Percentiles rank a stretch among this genome's conserved stretches.
phyloP scores from a whole-genome alignment of 2,888 invertebrate species.

The Pedicia rivosa region DNA sequence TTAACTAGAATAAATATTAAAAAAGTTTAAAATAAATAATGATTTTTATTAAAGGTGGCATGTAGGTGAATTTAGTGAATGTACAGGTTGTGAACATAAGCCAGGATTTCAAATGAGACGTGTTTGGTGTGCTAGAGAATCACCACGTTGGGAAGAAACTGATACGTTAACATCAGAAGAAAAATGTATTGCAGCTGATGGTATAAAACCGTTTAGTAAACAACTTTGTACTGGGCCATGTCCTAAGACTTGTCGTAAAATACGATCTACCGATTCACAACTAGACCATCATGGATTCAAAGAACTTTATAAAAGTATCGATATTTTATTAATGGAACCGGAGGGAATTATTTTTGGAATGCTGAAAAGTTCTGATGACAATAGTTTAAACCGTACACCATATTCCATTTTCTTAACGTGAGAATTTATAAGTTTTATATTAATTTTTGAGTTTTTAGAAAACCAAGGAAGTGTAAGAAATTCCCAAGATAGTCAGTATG shows the following conservation, averaged over 20 bases:
- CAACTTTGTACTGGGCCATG: conserved; percentile 26
- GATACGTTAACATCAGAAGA: conserved; percentile 29
- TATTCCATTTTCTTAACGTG: too few relatives aligned
- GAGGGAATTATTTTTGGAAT: not conserved
- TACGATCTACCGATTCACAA: not conserved
- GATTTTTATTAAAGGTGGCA: conserved; percentile 35
- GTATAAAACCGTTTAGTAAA: conserved; percentile 18
- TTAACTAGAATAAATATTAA: not conserved
- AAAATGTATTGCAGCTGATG: conserved; percentile 19
- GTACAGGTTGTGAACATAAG: conserved; percentile 36
- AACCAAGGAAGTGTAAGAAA: too few relatives aligned
- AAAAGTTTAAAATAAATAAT: not conserved
- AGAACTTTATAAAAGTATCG: not conserved
- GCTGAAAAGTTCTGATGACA: not conserved
- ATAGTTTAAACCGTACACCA: conserved; percentile 10
- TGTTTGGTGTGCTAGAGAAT: conserved; percentile 34
- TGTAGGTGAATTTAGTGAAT: conserved; percentile 45
- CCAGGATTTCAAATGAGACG: conserved; percentile 30
- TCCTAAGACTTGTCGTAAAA: not conserved
- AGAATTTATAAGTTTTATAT: too few relatives aligned
- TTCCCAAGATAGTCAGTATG: too few relatives aligned
- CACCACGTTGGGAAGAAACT: conserved; percentile 29
- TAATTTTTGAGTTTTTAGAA: too few relatives aligned
- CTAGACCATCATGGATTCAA: not conserved
- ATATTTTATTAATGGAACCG: conserved; percentile 4